Conservation (phyloP, 23 tunicate species). For the Styela plicata region DNA sequence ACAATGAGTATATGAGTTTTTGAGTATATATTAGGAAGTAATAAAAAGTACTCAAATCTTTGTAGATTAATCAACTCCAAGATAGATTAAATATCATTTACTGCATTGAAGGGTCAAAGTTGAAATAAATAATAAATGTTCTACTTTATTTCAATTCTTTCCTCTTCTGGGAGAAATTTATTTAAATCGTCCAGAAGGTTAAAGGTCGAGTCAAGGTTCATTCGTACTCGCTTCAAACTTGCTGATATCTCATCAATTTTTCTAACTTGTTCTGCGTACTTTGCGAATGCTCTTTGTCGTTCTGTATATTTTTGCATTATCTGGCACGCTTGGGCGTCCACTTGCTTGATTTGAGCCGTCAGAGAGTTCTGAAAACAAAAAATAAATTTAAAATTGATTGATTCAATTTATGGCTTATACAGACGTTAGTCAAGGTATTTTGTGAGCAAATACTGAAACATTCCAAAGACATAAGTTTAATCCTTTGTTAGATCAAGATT, state of each 20-base stretch:
- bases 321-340: constrained; percentile 43
- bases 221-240: constrained; percentile 51
- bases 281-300: constrained; percentile 69
- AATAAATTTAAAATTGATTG: neutral
- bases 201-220: constrained; percentile 45
- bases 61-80: too few species aligned
- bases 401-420: too few species aligned
- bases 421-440: too few species aligned
- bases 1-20: too few species aligned
- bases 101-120: neutral
- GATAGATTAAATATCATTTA: too few species aligned
- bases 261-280: constrained; percentile 60
- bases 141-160: neutral
- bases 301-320: constrained; percentile 73
- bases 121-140: neutral
- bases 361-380: constrained; percentile 14
- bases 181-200: constrained; percentile 59
- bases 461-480: too few species aligned
- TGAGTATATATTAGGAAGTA: too few species aligned
- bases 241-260: constrained; percentile 76
- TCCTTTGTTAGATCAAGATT: too few species aligned
- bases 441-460: too few species aligned
- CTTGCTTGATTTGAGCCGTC: constrained; percentile 38
- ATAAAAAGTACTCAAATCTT: too few species aligned
- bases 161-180: constrained; percentile 47